Evolutionary conservation across 2,113 vertebrate genomes (phyloP).

Genomic region (Laterallus jamaicensis): DNA sequence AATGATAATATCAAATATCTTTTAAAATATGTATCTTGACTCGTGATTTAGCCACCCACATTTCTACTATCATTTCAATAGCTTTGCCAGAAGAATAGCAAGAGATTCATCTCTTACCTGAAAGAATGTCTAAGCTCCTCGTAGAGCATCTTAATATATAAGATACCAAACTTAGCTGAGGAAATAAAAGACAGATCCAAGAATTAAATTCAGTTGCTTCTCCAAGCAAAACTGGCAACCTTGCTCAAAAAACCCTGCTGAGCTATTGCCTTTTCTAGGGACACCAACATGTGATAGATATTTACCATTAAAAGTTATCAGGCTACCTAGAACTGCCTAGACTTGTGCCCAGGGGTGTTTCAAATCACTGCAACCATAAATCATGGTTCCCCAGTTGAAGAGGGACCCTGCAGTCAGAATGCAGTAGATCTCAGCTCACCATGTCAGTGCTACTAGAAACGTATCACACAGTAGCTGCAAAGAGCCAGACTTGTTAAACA

Average conservation of each 20-base stretch:
- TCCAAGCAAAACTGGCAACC: background rate
- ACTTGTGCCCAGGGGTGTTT: background rate
- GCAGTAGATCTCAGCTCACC: background rate
- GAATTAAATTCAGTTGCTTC: background rate
- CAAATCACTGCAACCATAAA: background rate
- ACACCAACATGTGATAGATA: background rate
- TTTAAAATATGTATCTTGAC: conserved; percentile 30
- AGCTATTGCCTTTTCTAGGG: background rate
- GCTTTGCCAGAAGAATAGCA: background rate
- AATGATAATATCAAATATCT: background rate
- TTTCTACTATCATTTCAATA: background rate
- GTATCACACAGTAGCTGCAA: background rate
- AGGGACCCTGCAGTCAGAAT: background rate
- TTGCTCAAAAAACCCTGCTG: background rate
- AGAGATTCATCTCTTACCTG: background rate
- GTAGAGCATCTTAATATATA: background rate
- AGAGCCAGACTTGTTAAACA: background rate
- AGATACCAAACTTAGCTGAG: background rate
- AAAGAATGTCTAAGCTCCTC: background rate
- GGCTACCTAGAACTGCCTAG: background rate
- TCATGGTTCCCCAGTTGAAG: accelerated
- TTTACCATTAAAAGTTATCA: background rate
- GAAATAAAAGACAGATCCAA: background rate
- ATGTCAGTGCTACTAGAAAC: background rate
- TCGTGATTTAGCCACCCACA: conserved; percentile 14